Evolutionary conservation across 2,797 vertebrate species (phyloP).

Genomic region (Sarcoramphus papa): DNA sequence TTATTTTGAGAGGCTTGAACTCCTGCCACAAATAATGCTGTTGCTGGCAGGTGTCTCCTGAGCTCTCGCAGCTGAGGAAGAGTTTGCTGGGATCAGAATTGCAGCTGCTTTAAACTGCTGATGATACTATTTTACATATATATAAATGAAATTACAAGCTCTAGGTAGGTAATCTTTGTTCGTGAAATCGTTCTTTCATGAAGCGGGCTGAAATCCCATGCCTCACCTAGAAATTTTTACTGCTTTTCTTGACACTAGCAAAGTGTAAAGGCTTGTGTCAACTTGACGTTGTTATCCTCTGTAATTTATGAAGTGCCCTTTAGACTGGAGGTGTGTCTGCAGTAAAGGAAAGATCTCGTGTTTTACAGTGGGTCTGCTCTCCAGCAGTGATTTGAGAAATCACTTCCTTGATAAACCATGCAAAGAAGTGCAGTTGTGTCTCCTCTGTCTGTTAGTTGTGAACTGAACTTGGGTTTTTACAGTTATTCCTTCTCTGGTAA

Average conservation of each 20-base stretch:
- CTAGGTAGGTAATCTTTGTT: neutral
- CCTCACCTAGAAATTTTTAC: neutral
- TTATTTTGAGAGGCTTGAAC: neutral
- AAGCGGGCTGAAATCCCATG: accelerated
- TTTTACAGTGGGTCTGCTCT: neutral
- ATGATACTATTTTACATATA: neutral
- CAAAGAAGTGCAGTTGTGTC: neutral
- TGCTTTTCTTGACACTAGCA: neutral
- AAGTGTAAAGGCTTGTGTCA: neutral
- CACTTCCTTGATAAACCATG: neutral
- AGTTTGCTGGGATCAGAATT: neutral
- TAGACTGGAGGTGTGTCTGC: neutral
- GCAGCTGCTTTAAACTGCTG: neutral
- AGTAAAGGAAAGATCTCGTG: neutral
- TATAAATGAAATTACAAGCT: neutral
- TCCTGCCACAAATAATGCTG: neutral
- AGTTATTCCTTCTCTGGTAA: neutral
- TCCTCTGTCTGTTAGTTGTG: neutral
- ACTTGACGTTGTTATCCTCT: neutral
- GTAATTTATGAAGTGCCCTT: neutral
- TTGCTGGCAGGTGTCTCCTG: neutral
- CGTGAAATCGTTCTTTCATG: neutral
- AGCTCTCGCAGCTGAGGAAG: neutral
- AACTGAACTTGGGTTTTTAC: neutral
- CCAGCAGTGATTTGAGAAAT: neutral